phyloP scores from a whole-genome alignment of 2,113 vertebrate genomes.

The Albula goreensis region DNA sequence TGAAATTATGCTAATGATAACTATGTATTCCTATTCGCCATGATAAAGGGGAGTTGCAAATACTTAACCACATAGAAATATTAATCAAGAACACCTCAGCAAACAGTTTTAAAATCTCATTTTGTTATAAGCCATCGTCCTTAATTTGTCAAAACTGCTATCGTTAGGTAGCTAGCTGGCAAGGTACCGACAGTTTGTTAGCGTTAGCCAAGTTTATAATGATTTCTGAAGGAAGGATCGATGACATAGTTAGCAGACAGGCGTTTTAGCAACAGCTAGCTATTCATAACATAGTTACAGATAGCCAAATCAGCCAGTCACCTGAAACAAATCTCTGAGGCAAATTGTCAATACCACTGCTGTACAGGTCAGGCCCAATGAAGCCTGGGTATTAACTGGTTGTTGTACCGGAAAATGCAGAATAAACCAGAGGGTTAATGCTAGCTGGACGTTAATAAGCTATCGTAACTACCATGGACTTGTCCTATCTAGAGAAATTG shows the following conservation, averaged over 20 bases:
- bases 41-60: not conserved
- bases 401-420: not conserved
- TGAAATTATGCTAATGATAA: not conserved
- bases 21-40: not conserved
- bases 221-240: not conserved
- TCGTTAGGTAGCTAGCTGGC: not conserved
- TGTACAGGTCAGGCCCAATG: not conserved
- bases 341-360: not conserved
- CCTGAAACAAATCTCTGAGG: not conserved
- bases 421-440: not conserved
- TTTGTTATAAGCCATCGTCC: not conserved
- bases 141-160: not conserved
- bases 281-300: too few relatives aligned
- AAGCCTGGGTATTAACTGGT: not conserved
- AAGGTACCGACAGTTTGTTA: not conserved
- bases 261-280: not conserved
- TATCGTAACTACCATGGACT: not conserved
- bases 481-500: not conserved
- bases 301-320: not conserved
- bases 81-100: not conserved
- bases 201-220: not conserved
- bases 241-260: not conserved
- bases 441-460: not conserved
- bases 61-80: not conserved
- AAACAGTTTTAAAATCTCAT: not conserved